Conservation (phyloP, 2,888 invertebrate genomes). For the Paralinhomoeus sp. region DNA sequence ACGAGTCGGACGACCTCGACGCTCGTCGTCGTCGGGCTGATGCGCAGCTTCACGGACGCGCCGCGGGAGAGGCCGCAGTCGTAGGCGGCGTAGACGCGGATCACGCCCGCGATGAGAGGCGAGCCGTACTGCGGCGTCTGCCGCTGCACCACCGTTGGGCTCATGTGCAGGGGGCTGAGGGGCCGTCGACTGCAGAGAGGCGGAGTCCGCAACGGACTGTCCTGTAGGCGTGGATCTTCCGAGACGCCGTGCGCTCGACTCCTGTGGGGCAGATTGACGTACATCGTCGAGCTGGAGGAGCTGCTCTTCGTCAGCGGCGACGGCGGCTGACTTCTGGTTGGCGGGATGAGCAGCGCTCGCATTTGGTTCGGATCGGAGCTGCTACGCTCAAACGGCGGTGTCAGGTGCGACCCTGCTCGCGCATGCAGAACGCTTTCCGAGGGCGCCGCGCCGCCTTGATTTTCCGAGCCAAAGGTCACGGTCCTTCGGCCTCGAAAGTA, state of each 20-base stretch:
- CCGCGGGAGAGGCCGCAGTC: constrained; percentile 70
- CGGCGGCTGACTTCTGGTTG: too few relatives aligned
- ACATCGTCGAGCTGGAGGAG: too few relatives aligned
- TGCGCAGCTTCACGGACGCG: constrained; percentile 73
- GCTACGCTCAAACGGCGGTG: background rate
- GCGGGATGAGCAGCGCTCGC: too few relatives aligned
- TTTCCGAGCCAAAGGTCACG: too few relatives aligned
- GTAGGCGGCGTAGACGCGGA: constrained; percentile 80
- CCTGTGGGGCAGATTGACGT: too few relatives aligned
- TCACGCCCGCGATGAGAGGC: constrained; percentile 22
- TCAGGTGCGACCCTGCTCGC: background rate
- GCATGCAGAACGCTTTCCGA: background rate
- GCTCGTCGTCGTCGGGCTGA: constrained; percentile 72
- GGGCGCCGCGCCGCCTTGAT: background rate
- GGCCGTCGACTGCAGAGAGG: background rate
- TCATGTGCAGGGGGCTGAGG: too few relatives aligned
- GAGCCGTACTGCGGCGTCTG: background rate
- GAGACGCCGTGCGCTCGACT: too few relatives aligned
- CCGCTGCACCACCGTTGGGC: too few relatives aligned
- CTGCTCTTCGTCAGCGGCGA: too few relatives aligned
- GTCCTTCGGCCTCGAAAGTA: background rate
- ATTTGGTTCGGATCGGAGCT: background rate
- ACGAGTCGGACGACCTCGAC: constrained; percentile 83
- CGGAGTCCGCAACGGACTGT: background rate
- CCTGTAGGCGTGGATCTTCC: too few relatives aligned